phyloP scores from a whole-genome alignment of 2,113 vertebrate genomes.

The Tragelaphus strepsiceros region DNA sequence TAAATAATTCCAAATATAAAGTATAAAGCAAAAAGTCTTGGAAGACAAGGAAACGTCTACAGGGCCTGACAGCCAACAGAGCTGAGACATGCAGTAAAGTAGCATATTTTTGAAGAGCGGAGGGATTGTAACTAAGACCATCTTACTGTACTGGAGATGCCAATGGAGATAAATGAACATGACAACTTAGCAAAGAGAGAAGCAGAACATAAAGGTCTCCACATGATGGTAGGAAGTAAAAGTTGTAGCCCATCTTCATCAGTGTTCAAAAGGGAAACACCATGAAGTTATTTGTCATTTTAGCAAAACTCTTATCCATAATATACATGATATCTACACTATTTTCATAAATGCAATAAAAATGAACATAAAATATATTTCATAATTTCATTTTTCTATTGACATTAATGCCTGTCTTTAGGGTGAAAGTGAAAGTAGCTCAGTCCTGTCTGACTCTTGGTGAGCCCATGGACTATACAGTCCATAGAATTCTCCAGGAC shows the following conservation, averaged over 20 bases:
- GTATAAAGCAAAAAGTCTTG: background rate
- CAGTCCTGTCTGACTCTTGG: background rate
- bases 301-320: background rate
- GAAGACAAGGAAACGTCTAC: background rate
- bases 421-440: background rate
- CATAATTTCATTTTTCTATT: background rate
- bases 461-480: background rate
- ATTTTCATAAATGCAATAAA: background rate
- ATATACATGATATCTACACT: background rate
- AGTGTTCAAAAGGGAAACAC: background rate
- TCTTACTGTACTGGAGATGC: background rate
- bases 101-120: background rate
- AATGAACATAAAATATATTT: background rate
- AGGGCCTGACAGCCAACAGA: background rate
- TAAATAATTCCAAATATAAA: background rate
- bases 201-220: background rate
- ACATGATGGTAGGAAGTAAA: background rate
- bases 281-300: background rate
- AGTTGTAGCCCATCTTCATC: background rate
- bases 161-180: background rate
- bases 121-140: background rate
- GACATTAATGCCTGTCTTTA: background rate
- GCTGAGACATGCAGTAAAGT: background rate
- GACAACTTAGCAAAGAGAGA: background rate
- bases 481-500: background rate